Percentiles rank a stretch among this genome's conserved stretches.
Conservation (phyloP, 2,113 vertebrate species). For the Brachypodius melanocephalos region DNA sequence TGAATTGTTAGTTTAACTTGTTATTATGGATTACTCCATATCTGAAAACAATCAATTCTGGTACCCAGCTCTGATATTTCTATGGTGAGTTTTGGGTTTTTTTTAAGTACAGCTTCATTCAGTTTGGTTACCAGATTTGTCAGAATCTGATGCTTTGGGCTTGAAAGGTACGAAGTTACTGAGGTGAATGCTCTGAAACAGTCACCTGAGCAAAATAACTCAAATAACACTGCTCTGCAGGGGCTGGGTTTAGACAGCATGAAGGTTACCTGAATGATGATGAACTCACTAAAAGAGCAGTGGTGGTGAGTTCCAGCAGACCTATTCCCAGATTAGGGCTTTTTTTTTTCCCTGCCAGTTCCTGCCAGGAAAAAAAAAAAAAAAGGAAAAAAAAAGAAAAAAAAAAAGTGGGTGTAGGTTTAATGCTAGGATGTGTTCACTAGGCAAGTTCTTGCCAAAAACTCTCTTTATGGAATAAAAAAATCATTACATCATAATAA, state of each 20-base stretch:
- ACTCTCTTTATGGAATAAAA: neutral
- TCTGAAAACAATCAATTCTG: neutral
- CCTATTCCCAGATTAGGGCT: neutral
- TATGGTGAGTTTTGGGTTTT: neutral
- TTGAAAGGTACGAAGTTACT: neutral
- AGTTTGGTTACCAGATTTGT: rapidly evolving
- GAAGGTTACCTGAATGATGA: neutral
- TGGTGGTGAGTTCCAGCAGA: neutral
- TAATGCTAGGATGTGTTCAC: neutral
- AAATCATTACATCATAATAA: conserved; percentile 28
- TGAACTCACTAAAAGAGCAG: neutral
- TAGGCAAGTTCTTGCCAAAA: conserved; percentile 22
- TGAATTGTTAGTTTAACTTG: neutral
- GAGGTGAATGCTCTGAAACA: neutral
- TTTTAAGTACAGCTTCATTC: neutral
- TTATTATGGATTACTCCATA: neutral
- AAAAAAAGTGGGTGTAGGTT: neutral
- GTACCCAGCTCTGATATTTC: neutral
- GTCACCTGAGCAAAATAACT: neutral
- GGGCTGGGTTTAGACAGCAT: neutral
- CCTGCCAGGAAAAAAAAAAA: neutral
- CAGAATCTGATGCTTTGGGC: neutral
- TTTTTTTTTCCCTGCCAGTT: neutral
- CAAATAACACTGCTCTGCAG: neutral
- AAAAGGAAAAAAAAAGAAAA: neutral